Conservation (phyloP, 1,140 invertebrate species). For the Lanistes nyassanus region DNA sequence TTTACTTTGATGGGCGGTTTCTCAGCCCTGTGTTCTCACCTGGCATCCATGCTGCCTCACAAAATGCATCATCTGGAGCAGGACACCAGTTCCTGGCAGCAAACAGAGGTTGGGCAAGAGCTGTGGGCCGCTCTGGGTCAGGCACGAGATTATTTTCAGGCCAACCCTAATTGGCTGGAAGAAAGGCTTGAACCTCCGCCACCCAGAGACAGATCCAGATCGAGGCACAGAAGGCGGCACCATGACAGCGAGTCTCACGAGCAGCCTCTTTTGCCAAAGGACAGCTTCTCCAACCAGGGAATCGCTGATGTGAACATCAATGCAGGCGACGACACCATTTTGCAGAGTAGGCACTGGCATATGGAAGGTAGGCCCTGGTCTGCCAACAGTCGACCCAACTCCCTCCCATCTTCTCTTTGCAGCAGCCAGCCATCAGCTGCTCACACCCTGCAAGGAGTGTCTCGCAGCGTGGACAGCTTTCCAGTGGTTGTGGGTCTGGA, state of each 20-base stretch:
- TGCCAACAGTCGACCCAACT: slow-evolving; percentile 47
- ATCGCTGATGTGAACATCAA: slow-evolving; percentile 14
- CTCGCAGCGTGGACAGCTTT: slow-evolving; percentile 55
- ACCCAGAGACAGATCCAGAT: slow-evolving; percentile 25
- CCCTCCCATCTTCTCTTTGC: slow-evolving; percentile 49
- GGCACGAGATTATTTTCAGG: slow-evolving; percentile 54
- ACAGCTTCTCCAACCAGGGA: not conserved
- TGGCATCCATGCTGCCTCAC: slow-evolving; percentile 43
- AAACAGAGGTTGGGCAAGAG: slow-evolving; percentile 50
- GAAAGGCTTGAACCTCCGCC: slow-evolving; percentile 48
- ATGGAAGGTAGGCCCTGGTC: slow-evolving; percentile 15
- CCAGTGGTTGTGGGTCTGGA: slow-evolving; percentile 12
- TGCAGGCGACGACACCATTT: not conserved
- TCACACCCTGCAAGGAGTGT: slow-evolving; percentile 39
- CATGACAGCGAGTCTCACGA: slow-evolving; percentile 45
- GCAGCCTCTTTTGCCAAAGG: slow-evolving; percentile 39
- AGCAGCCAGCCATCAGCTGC: slow-evolving; percentile 48
- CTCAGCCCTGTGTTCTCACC: slow-evolving; percentile 48
- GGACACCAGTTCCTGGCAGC: slow-evolving; percentile 43
- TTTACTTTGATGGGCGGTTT: slow-evolving; percentile 60
- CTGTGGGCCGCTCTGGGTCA: slow-evolving; percentile 54
- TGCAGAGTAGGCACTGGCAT: not conserved
- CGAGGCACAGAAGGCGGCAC: slow-evolving; percentile 43
- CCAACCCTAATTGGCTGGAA: slow-evolving; percentile 59
- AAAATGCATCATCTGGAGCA: slow-evolving; percentile 27